Percentiles rank a stretch among this genome's conserved stretches.
Conservation (phyloP, 2,113 vertebrate genomes). For the Silurus meridionalis region DNA sequence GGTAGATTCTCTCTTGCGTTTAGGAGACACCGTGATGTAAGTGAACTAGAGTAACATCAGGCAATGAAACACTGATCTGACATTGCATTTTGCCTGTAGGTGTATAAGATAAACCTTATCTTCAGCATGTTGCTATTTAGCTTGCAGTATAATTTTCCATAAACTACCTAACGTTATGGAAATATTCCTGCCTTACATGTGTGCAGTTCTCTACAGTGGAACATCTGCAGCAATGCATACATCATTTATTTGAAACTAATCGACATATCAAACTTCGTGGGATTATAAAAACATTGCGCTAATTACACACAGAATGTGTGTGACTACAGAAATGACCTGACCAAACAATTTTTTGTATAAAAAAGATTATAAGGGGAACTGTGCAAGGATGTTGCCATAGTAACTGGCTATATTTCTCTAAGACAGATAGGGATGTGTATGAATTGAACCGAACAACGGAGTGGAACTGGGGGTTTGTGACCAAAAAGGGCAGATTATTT, state of each 20-base stretch:
- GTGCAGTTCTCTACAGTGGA: neutral
- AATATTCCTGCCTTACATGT: neutral
- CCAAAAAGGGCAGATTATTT: neutral
- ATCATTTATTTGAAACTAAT: neutral
- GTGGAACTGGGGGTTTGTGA: neutral
- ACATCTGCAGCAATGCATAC: neutral
- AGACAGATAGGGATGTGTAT: neutral
- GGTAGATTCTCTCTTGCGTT: neutral
- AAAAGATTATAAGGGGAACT: neutral
- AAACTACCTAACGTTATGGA: neutral
- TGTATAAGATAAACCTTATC: neutral
- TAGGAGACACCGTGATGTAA: neutral
- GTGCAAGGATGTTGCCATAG: conserved; percentile 22
- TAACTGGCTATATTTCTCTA: conserved; percentile 15
- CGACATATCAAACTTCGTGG: neutral
- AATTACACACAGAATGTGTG: neutral
- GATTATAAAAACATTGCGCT: neutral
- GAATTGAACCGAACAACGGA: neutral
- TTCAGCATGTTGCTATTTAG: neutral
- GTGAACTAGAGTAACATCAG: neutral
- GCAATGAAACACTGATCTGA: neutral
- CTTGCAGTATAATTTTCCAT: neutral
- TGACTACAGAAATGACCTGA: neutral
- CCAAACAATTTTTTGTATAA: neutral
- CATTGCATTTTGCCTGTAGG: neutral